Percentiles rank a stretch among this genome's conserved stretches.
phyloP scores from a whole-genome alignment of 2,113 vertebrate genomes.

The Eidolon helvum region DNA sequence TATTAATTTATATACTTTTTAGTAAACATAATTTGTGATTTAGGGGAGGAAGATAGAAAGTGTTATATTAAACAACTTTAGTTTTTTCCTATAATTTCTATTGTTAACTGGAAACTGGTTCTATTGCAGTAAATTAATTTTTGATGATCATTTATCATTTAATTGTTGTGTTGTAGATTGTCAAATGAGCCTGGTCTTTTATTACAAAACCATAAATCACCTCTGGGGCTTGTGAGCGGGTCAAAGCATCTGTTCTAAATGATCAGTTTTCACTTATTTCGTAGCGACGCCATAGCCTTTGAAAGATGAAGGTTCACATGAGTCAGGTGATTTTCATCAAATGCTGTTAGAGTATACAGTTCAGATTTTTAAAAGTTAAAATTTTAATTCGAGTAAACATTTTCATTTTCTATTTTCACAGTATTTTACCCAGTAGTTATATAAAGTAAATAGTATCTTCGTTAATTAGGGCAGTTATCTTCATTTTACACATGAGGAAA shows the following conservation, averaged over 20 bases:
- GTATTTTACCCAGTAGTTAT: neutral
- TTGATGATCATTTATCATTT: conserved; percentile 13
- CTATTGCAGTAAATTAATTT: conserved; percentile 36
- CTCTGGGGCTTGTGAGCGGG: neutral
- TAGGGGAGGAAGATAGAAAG: neutral
- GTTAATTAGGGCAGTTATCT: neutral
- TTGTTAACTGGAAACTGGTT: conserved; percentile 21
- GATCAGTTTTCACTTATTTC: neutral
- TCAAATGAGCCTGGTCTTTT: conserved; percentile 31
- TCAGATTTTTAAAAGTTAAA: conserved; percentile 43
- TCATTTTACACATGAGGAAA: conserved; percentile 56
- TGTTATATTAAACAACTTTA: neutral
- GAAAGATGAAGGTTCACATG: neutral
- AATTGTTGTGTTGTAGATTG: conserved; percentile 27
- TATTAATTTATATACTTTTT: neutral
- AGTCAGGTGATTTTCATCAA: conserved; percentile 1
- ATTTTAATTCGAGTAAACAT: neutral
- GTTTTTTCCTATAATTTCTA: neutral
- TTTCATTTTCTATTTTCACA: conserved; percentile 28
- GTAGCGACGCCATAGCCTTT: neutral
- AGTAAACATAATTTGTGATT: neutral
- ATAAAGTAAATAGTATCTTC: conserved; percentile 26
- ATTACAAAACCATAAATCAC: conserved; percentile 3
- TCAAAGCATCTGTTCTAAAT: neutral
- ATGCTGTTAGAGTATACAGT: neutral